These are phyloP conservation scores for Podiceps cristatus DNA, from an alignment of 2,113 vertebrate species.

Conservation along the genomic window DNA sequence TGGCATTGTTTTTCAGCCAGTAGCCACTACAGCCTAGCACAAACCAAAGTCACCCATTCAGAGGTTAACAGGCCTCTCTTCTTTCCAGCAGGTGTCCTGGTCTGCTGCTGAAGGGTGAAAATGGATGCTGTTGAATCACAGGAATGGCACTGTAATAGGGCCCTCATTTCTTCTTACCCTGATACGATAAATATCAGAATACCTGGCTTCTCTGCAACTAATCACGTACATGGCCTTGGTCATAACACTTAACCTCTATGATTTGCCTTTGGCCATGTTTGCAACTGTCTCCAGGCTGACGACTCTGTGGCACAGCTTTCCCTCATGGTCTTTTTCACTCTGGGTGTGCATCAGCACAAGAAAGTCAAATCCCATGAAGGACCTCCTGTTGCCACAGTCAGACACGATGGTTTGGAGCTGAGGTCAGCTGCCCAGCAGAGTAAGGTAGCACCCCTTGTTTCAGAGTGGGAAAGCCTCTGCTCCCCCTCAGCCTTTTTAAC, in stretches of 20 bases:
- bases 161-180: neutral
- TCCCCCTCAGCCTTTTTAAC: neutral
- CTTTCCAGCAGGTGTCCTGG: neutral
- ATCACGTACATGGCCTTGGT: rapidly evolving
- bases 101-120: neutral
- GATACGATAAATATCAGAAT: neutral
- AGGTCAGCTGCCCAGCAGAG: neutral
- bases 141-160: neutral
- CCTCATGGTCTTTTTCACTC: neutral
- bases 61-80: neutral
- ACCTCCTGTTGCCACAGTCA: rapidly evolving
- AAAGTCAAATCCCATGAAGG: neutral
- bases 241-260: neutral
- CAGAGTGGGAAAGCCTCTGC: neutral
- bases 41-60: neutral
- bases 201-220: neutral
- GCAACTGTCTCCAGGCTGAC: neutral
- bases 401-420: rapidly evolving
- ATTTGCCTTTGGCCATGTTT: neutral
- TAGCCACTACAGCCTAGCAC: neutral
- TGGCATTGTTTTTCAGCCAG: neutral
- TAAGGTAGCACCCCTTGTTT: neutral
- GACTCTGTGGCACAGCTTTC: neutral
- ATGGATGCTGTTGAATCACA: neutral
- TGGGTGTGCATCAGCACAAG: neutral